Percentiles rank a stretch among this genome's conserved stretches.
phyloP scores from a whole-genome alignment of 2,797 vertebrate species.

The Pangasius macronema region DNA sequence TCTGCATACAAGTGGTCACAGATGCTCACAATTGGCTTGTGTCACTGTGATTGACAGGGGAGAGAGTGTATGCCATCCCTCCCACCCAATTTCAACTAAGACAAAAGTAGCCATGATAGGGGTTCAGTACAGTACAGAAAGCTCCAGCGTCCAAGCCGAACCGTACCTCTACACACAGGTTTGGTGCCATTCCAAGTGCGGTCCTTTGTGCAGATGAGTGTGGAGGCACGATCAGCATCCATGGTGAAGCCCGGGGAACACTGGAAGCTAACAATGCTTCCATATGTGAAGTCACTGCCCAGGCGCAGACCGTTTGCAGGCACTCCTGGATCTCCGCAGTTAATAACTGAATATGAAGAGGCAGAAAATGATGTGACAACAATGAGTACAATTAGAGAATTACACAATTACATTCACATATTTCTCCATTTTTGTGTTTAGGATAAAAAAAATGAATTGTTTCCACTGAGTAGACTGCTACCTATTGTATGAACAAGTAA shows the following conservation, averaged over 20 bases:
- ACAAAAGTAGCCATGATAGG: not conserved
- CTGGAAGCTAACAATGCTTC: conserved; percentile 83
- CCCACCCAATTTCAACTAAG: not conserved
- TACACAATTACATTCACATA: not conserved
- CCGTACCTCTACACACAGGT: conserved; percentile 89
- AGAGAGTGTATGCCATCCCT: too few relatives aligned
- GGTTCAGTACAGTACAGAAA: not conserved
- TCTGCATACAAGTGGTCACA: not conserved
- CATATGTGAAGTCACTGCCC: conserved; percentile 89
- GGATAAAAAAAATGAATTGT: not conserved
- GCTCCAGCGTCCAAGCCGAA: not conserved
- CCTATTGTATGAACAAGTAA: not conserved
- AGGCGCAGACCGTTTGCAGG: conserved; percentile 90
- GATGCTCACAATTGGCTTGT: not conserved
- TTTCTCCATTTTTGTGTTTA: not conserved
- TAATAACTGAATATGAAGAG: conserved; percentile 80
- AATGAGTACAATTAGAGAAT: not conserved
- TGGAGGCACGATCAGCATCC: conserved; percentile 87
- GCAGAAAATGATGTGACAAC: conserved; percentile 3
- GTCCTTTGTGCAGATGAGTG: conserved; percentile 91
- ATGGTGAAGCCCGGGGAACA: conserved; percentile 91
- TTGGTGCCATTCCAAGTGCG: conserved; percentile 95
- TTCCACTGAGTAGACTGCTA: not conserved
- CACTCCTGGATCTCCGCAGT: conserved; percentile 93
- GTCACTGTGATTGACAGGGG: not conserved